Percentiles rank a stretch among this genome's conserved stretches.
Conservation (phyloP, 2,888 invertebrate genomes). For the Drosophila atripex region DNA sequence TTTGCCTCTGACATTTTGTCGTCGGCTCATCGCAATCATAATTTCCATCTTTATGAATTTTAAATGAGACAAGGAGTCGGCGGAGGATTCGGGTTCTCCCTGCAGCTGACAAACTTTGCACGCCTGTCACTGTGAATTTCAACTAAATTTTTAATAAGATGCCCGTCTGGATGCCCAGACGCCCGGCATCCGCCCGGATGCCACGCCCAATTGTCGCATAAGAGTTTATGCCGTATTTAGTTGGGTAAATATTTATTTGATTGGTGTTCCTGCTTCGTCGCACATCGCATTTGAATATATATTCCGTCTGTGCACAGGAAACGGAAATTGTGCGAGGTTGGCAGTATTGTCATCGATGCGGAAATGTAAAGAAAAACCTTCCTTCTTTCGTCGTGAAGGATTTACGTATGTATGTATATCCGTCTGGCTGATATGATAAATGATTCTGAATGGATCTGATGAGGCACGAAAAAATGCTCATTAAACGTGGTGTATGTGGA, state of each 20-base stretch:
- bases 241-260: constrained; percentile 78
- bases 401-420: constrained; percentile 21
- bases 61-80: constrained; percentile 66
- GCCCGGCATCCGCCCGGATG: constrained; percentile 47
- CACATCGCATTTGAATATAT: constrained; percentile 50
- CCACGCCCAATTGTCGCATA: constrained; percentile 43
- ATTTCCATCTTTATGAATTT: constrained; percentile 80
- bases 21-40: constrained; percentile 77
- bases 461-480: constrained; percentile 24
- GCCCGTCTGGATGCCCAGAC: constrained; percentile 19
- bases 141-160: constrained; percentile 72
- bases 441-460: constrained; percentile 24
- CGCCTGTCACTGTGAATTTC: constrained; percentile 70
- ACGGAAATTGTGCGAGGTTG: constrained; percentile 71
- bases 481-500: constrained; percentile 13
- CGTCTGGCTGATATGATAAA: constrained; percentile 30
- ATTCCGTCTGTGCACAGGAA: constrained; percentile 45
- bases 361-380: constrained; percentile 38
- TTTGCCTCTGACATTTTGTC: constrained; percentile 73
- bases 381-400: constrained; percentile 10
- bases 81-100: constrained; percentile 11
- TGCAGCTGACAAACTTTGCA: constrained; percentile 50
- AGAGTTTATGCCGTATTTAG: constrained; percentile 72
- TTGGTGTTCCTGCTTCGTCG: constrained; percentile 57
- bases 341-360: constrained; percentile 28